These are phyloP conservation scores for Endotricha flammealis DNA, from an alignment of 2,888 invertebrate genomes.

Conservation along the genomic window DNA sequence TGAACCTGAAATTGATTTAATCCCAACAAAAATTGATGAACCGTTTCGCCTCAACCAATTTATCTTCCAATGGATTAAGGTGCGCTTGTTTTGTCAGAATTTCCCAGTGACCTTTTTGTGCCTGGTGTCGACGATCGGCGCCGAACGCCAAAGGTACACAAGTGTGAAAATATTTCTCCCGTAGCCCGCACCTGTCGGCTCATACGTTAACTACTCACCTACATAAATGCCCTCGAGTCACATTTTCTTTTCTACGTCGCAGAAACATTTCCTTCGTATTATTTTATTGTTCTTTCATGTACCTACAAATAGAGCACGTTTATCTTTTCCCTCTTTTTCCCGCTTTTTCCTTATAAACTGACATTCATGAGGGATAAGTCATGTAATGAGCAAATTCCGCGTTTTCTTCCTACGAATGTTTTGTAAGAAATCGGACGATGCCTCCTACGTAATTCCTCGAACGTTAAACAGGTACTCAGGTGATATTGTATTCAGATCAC, in stretches of 20 bases:
- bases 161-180: conserved; percentile 39
- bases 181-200: conserved; percentile 47
- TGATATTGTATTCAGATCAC: conserved; percentile 21
- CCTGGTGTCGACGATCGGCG: conserved; percentile 27
- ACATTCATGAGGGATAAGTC: conserved; percentile 13
- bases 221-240: conserved; percentile 51
- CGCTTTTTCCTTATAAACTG: conserved; percentile 12
- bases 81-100: conserved; percentile 18
- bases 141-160: conserved; percentile 16
- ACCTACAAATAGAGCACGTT: conserved; percentile 24
- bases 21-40: conserved; percentile 32
- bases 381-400: conserved; percentile 10
- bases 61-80: conserved; percentile 25
- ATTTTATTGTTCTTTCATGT: conserved; percentile 36
- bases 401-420: background rate
- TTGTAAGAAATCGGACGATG: background rate
- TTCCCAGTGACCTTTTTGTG: conserved; percentile 42
- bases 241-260: conserved; percentile 44
- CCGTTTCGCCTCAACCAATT: conserved; percentile 26
- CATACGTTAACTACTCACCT: conserved; percentile 46
- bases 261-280: conserved; percentile 35
- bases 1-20: conserved; percentile 21
- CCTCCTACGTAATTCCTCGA: background rate
- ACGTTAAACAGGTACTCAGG: conserved; percentile 6
- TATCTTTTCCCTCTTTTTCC: conserved; percentile 19